phyloP scores from a whole-genome alignment of 2,113 vertebrate species.

The Triplophysa tibetana region DNA sequence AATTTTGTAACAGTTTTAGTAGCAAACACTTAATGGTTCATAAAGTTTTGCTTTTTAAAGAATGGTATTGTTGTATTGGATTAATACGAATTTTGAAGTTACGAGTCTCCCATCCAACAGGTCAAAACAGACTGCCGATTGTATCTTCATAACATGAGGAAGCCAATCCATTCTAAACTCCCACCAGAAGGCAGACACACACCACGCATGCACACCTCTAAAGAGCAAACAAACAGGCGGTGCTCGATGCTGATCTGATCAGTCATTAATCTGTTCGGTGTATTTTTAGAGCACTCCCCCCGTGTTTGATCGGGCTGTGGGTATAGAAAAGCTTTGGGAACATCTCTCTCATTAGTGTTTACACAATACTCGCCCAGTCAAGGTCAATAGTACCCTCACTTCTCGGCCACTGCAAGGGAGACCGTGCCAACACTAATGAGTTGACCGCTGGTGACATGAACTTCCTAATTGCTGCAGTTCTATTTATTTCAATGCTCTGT shows the following conservation, averaged over 20 bases:
- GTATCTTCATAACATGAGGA: not conserved
- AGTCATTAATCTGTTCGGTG: constrained; percentile 22
- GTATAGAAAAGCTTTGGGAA: constrained; percentile 21
- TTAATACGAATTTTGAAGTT: too few relatives aligned
- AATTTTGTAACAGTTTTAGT: too few relatives aligned
- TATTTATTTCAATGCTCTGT: not conserved
- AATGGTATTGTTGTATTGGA: too few relatives aligned
- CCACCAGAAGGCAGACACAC: not conserved
- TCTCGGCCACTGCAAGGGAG: constrained; percentile 32
- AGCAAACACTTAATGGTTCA: too few relatives aligned
- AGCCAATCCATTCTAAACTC: not conserved
- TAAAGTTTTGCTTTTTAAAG: too few relatives aligned
- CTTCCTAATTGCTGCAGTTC: not conserved
- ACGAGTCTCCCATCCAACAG: not conserved
- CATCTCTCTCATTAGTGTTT: constrained; percentile 55
- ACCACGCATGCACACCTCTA: constrained; percentile 5
- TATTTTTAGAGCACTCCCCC: constrained; percentile 27
- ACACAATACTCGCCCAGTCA: constrained; percentile 53
- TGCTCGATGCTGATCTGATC: not conserved
- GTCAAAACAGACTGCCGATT: not conserved
- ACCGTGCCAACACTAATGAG: constrained; percentile 58
- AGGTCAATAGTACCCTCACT: constrained; percentile 45
- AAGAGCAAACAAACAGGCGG: constrained; percentile 32
- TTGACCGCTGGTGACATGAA: not conserved
- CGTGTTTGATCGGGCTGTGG: not conserved